These are phyloP conservation scores for Cetoscarus ocellatus DNA, from an alignment of 2,797 vertebrate species.

Conservation along the genomic window DNA sequence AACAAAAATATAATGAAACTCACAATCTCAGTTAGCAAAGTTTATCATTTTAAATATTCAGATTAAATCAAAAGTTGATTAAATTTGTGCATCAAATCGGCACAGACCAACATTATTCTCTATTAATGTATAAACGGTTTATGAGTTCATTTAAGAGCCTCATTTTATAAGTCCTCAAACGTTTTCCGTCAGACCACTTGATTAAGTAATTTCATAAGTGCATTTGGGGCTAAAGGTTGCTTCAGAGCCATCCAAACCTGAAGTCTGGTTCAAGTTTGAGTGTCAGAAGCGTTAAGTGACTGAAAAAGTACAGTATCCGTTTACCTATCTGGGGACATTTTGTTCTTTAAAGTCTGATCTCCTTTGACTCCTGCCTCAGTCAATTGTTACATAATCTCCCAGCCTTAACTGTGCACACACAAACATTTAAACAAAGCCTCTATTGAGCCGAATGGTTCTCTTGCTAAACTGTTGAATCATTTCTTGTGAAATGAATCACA, in stretches of 20 bases:
- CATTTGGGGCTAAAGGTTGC: not conserved
- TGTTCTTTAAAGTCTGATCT: slow-evolving; percentile 35
- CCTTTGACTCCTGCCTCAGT: slow-evolving; percentile 38
- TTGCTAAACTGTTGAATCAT: slow-evolving; percentile 35
- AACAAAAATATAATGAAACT: too few species aligned
- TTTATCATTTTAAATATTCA: too few species aligned
- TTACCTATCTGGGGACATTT: slow-evolving; percentile 42
- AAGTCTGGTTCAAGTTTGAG: slow-evolving; percentile 7
- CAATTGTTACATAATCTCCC: slow-evolving; percentile 49
- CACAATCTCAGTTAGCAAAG: too few species aligned
- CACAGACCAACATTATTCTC: too few species aligned
- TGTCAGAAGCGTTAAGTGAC: slow-evolving; percentile 1
- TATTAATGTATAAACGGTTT: too few species aligned
- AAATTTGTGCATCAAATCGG: too few species aligned
- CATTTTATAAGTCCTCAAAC: not conserved
- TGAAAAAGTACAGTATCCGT: slow-evolving; percentile 4
- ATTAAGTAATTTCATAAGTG: not conserved
- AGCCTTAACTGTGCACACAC: slow-evolving; percentile 11
- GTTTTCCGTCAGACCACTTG: not conserved
- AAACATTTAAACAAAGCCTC: slow-evolving; percentile 23
- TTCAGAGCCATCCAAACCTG: slow-evolving; percentile 1
- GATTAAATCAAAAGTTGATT: too few species aligned
- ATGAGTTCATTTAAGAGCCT: too few species aligned
- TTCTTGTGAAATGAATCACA: slow-evolving; percentile 48
- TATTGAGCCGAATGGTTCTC: slow-evolving; percentile 17